These are phyloP conservation scores for Trileptium ribeirensis DNA, from an alignment of 2,888 invertebrate genomes.

Conservation along the genomic window DNA sequence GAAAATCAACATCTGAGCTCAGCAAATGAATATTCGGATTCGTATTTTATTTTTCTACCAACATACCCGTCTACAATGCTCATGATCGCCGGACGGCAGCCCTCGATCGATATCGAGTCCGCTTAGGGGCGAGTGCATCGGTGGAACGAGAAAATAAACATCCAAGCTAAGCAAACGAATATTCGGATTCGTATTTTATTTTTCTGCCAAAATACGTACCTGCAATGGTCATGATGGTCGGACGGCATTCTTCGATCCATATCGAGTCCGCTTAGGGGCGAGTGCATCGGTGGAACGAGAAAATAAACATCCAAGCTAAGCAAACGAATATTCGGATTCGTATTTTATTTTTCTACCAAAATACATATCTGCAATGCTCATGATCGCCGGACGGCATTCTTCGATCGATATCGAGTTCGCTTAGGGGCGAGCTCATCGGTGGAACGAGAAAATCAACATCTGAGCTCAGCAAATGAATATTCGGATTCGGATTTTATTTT, in stretches of 20 bases:
- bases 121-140: constrained; percentile 88
- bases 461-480: constrained; percentile 91
- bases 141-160: constrained; percentile 83
- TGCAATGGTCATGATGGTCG: no score
- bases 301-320: no score
- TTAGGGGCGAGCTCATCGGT: constrained; percentile 89
- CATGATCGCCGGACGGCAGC: constrained; percentile 87
- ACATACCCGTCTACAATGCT: constrained; percentile 56
- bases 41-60: constrained; percentile 61
- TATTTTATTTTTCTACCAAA: no score
- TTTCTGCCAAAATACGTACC: no score
- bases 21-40: constrained; percentile 84
- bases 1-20: constrained; percentile 88
- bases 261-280: no score
- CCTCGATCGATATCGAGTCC: constrained; percentile 88
- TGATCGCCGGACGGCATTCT: constrained; percentile 92
- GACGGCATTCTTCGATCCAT: no score
- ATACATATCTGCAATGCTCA: constrained; percentile 56
- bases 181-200: constrained; percentile 68
- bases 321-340: no score
- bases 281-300: no score
- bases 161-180: constrained; percentile 96
- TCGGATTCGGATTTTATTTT: constrained; percentile 67
- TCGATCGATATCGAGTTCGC: constrained; percentile 86
- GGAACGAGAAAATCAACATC: constrained; percentile 88